phyloP scores from a whole-genome alignment of 2,888 invertebrate genomes.

The Pyrrhosoma nymphula region DNA sequence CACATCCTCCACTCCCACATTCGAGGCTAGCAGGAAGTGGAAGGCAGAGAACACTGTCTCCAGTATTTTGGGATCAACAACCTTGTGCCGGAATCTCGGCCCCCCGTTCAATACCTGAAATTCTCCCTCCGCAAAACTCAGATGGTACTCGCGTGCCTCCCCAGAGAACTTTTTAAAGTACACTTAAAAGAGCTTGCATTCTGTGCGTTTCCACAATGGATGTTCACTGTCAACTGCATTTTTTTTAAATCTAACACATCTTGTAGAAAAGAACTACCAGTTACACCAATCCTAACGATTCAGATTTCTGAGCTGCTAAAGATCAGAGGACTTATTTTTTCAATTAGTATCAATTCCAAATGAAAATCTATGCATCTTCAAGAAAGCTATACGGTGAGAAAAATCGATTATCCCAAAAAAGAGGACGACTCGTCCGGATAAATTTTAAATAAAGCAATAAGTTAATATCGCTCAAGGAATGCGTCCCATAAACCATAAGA shows the following conservation, averaged over 20 bases:
- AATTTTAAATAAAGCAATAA: too few species aligned
- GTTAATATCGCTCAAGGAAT: too few species aligned
- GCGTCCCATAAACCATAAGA: too few species aligned
- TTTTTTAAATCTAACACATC: background rate
- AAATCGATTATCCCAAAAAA: too few species aligned
- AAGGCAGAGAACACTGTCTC: background rate
- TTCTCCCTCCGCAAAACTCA: background rate
- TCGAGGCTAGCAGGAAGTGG: background rate
- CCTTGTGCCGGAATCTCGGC: background rate
- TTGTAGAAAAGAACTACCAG: background rate
- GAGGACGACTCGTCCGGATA: too few species aligned
- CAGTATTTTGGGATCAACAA: constrained; percentile 22
- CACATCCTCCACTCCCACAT: background rate
- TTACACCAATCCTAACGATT: too few species aligned
- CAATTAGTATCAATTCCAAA: too few species aligned
- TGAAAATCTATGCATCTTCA: too few species aligned
- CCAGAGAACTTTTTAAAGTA: background rate
- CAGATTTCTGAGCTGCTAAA: too few species aligned
- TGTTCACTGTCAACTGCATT: background rate
- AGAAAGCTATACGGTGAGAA: too few species aligned
- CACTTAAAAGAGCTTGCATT: background rate
- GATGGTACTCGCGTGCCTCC: background rate
- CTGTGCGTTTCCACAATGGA: too few species aligned
- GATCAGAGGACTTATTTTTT: too few species aligned
- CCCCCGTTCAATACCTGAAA: constrained; percentile 47